A percentile compares a stretch with the other conserved stretches of the same genome.
Evolutionary conservation across 2,888 invertebrate genomes (phyloP).

Genomic region (Agonopterix subpropinquella): DNA sequence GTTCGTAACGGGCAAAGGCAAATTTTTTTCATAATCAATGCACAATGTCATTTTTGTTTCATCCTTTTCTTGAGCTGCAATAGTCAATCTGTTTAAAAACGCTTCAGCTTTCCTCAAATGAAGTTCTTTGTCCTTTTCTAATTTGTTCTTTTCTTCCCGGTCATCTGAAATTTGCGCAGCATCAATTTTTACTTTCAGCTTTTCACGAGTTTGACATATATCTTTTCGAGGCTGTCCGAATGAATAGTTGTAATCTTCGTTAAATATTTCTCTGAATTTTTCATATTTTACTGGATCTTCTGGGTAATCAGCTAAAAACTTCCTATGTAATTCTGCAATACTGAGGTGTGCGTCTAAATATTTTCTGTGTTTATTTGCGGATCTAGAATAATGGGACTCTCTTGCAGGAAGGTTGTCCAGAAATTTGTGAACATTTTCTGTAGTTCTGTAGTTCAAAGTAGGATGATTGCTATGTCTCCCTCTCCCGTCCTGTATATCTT

Average conservation of each 20-base stretch:
- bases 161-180: not conserved
- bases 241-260: not conserved
- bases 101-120: not conserved
- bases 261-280: conserved; percentile 1
- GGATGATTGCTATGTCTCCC: not conserved
- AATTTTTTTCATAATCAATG: conserved; percentile 9
- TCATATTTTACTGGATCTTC: not conserved
- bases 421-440: not conserved
- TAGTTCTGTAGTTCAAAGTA: not conserved
- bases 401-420: not conserved
- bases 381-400: conserved; percentile 4
- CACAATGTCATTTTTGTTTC: not conserved
- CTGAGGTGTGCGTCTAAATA: not conserved
- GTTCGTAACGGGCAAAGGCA: conserved; percentile 12
- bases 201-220: not conserved
- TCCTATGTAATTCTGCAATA: not conserved
- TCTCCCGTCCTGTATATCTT: conserved; percentile 4
- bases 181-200: not conserved
- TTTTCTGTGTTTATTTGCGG: conserved; percentile 1
- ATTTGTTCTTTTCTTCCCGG: not conserved
- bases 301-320: not conserved
- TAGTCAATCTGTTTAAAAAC: not conserved
- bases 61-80: not conserved
- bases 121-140: not conserved
- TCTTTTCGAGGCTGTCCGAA: conserved; percentile 1